Evolutionary conservation across 2,888 invertebrate genomes (phyloP).

Genomic region (Macaria notata): DNA sequence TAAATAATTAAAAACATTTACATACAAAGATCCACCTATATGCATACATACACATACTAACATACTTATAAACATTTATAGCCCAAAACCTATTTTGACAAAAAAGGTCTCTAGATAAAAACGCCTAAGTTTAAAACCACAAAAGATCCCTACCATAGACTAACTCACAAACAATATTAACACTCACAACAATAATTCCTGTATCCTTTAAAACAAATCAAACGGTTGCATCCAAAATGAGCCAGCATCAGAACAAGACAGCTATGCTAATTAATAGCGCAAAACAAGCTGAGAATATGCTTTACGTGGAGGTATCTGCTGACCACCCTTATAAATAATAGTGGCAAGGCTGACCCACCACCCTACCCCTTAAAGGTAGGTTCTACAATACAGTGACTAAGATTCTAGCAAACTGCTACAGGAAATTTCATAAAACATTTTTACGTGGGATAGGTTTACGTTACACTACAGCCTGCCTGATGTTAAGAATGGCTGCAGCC

Average conservation of each 20-base stretch:
- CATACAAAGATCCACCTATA: too few species aligned
- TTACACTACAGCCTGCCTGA: too few species aligned
- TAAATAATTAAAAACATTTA: too few species aligned
- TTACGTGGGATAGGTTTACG: too few species aligned
- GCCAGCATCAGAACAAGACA: slow-evolving; percentile 30
- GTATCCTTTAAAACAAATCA: slow-evolving; percentile 9
- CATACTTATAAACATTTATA: too few species aligned
- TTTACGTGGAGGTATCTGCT: slow-evolving; percentile 67
- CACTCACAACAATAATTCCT: background rate
- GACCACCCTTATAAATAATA: slow-evolving; percentile 82
- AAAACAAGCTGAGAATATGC: slow-evolving; percentile 67
- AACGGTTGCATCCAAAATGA: slow-evolving; percentile 35
- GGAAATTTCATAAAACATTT: too few species aligned
- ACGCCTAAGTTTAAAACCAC: too few species aligned
- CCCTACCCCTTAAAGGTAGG: slow-evolving; percentile 64
- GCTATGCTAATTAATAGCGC: slow-evolving; percentile 60
- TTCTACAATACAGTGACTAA: slow-evolving; percentile 4
- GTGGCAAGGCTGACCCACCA: slow-evolving; percentile 71
- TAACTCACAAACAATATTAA: background rate
- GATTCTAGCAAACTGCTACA: background rate
- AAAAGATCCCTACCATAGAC: too few species aligned
- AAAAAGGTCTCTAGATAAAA: too few species aligned
- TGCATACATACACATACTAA: too few species aligned
- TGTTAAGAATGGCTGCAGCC: too few species aligned
- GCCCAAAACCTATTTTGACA: too few species aligned